Percentiles rank a stretch among this genome's conserved stretches.
phyloP scores from a whole-genome alignment of 92 coral and sea anemone species.

The Epizoanthus scotinus region DNA sequence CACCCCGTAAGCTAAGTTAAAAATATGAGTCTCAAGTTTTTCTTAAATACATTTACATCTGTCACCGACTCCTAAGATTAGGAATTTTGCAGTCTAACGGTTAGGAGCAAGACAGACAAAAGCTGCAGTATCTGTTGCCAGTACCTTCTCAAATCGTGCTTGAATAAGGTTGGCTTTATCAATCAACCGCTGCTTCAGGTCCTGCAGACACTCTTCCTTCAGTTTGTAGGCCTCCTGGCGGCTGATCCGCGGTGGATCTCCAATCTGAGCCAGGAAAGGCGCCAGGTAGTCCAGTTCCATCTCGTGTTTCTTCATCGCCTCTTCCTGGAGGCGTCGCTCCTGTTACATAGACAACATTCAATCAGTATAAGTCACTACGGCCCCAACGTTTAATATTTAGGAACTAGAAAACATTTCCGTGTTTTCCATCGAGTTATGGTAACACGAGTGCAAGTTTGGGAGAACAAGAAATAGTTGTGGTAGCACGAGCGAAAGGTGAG shows the following conservation, averaged over 20 bases:
- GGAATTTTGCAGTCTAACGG: too few relatives aligned
- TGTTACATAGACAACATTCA: neutral
- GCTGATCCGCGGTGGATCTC: slow-evolving; percentile 91
- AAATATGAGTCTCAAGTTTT: too few relatives aligned
- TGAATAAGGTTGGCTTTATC: slow-evolving; percentile 98
- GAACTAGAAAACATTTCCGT: neutral
- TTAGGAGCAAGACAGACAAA: neutral
- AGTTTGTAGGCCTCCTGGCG: slow-evolving; percentile 88
- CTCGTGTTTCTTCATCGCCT: slow-evolving; percentile 98
- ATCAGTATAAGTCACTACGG: neutral
- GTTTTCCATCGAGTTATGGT: too few relatives aligned
- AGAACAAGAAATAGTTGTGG: too few relatives aligned
- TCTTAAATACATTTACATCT: too few relatives aligned
- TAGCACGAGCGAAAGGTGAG: too few relatives aligned
- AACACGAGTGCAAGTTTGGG: too few relatives aligned
- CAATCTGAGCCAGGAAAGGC: slow-evolving; percentile 98
- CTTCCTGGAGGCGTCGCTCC: slow-evolving; percentile 95
- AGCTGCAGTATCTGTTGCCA: neutral
- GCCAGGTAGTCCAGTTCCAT: slow-evolving; percentile 95
- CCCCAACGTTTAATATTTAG: neutral
- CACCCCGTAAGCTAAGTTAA: too few relatives aligned
- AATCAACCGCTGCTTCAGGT: slow-evolving; percentile 91
- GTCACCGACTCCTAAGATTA: too few relatives aligned
- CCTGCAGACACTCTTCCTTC: slow-evolving; percentile 99
- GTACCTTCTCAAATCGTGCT: slow-evolving; percentile 97